Base-by-base conservation (phyloP, 2,113 vertebrate genomes). In the Antechinus flavipes region DNA sequence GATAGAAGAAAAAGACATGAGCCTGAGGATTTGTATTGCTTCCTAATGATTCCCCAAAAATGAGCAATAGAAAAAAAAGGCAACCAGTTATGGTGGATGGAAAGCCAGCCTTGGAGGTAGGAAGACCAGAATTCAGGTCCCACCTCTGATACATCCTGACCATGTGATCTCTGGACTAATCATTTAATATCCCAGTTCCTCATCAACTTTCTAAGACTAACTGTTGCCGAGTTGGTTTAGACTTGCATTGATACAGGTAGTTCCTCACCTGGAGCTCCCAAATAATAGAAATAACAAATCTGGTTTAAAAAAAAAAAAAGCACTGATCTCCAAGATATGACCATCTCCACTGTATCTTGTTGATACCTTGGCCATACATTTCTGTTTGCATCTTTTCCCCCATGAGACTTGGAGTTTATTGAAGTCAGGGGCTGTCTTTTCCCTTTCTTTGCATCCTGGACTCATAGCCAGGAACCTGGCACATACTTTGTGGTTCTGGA, bases 11-110 rank as follows among this genome's bases (percentile, higher is more conserved):
- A 58, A 89, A 47, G 46, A 91, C 58, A 47, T 55, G 84, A 35
- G 93, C 27, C 24, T 52, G 49, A 90, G 56, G 92, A 30, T 90
- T 89, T 11, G 2, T 92, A 94, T 95, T 95, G 27, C 19, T 76
- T 96, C 68, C 27, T 54, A 61, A 93, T 10, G 14, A 12, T 93
- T 35, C 53, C 30, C 61, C 14, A 54, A 16, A 35, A 4, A 5
- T 35, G 30, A 35, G 61, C 30, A 68, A 14, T 4, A 68, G 12
- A 35, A 68, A 68, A 30, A 61, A 11, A 8, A 58, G 26, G 8
- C 56, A 56, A 8, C 26, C 2, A 8, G 56, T 25, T 10, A 26
- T 58, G 8, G 8, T 27, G 26, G 9, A 27, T 27, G 56, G 58
- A 30, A 9, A 61, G 58, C 27, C 58, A 30, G 27, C 58, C 26